phyloP scores from a whole-genome alignment of 2,888 invertebrate species.

The Labia minor region DNA sequence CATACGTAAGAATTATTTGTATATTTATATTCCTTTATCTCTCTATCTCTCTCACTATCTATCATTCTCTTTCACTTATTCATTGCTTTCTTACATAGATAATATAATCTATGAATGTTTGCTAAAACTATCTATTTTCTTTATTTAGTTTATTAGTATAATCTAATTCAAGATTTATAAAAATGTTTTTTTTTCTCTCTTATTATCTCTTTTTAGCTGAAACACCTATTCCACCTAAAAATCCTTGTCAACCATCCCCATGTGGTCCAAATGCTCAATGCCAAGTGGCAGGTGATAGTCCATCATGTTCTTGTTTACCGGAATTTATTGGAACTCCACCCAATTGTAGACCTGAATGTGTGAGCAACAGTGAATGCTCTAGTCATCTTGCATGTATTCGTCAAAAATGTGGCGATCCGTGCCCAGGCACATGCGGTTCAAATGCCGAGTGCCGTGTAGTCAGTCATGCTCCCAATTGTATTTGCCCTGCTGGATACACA shows the following conservation, averaged over 20 bases:
- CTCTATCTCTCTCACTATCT: too few species aligned
- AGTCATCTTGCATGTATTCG: slow-evolving; percentile 36
- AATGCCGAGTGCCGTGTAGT: slow-evolving; percentile 62
- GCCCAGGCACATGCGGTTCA: slow-evolving; percentile 60
- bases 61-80: too few species aligned
- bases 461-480: slow-evolving; percentile 67
- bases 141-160: too few species aligned
- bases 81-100: too few species aligned
- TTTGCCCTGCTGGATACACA: slow-evolving; percentile 53
- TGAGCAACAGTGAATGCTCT: slow-evolving; percentile 38
- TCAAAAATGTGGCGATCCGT: slow-evolving; percentile 46
- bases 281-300: slow-evolving; percentile 42
- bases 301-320: slow-evolving; percentile 43
- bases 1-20: slow-evolving; percentile 33
- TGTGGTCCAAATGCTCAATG: slow-evolving; percentile 47
- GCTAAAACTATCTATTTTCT: too few species aligned
- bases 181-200: too few species aligned
- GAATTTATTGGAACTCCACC: slow-evolving; percentile 40
- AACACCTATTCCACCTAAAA: slow-evolving; percentile 26
- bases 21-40: too few species aligned
- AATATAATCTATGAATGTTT: too few species aligned
- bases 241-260: slow-evolving; percentile 30
- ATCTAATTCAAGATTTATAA: too few species aligned
- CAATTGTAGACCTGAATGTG: slow-evolving; percentile 40
- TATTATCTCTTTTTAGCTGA: slow-evolving; percentile 9